phyloP scores from a whole-genome alignment of 2,113 vertebrate species.

The Corythaixoides concolor region DNA sequence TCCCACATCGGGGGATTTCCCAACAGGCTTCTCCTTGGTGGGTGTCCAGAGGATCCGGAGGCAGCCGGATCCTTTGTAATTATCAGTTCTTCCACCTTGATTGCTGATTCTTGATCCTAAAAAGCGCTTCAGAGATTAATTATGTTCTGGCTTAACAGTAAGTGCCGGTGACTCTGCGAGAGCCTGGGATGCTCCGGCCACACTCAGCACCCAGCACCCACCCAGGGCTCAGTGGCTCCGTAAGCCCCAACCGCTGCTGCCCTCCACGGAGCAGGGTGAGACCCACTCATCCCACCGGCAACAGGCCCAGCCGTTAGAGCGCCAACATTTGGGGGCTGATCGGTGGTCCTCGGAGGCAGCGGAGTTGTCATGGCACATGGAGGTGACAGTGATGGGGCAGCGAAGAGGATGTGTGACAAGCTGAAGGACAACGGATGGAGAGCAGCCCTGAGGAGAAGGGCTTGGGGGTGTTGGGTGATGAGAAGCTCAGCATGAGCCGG shows the following conservation, averaged over 20 bases:
- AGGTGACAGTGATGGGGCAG: neutral
- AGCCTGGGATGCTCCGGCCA: neutral
- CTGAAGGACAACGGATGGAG: neutral
- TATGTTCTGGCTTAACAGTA: fast-evolving
- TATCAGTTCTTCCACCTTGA: neutral
- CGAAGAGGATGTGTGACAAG: neutral
- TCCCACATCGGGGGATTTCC: neutral
- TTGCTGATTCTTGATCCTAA: neutral
- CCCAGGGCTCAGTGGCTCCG: fast-evolving
- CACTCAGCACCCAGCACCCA: neutral
- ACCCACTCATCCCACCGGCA: neutral
- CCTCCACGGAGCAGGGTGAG: neutral
- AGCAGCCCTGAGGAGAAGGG: no score
- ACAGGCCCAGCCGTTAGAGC: neutral
- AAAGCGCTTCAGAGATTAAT: neutral
- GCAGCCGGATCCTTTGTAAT: neutral
- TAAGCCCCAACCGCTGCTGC: neutral
- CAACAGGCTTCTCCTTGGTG: neutral
- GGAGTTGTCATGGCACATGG: fast-evolving
- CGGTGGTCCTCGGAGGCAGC: neutral
- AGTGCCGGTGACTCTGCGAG: fast-evolving
- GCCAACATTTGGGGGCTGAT: no score
- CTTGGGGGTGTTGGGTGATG: no score
- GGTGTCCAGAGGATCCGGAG: neutral
- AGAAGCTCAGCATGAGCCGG: no score